Conservation (phyloP, 2,888 invertebrate genomes). For the Synergus itoensis region DNA sequence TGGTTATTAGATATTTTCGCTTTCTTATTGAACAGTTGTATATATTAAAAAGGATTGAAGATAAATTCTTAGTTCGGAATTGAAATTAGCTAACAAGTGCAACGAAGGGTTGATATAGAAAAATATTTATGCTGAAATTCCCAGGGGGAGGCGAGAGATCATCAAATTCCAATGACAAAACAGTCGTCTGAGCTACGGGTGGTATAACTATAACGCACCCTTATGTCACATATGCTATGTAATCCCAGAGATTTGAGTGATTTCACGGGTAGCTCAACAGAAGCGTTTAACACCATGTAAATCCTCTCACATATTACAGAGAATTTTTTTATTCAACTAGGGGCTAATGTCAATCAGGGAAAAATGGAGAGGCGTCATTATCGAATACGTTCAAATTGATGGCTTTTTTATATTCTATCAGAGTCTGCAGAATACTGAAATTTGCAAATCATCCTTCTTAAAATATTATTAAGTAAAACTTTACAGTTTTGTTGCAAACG, state of each 20-base stretch:
- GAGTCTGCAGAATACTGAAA: neutral
- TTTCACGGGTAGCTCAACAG: constrained; percentile 37
- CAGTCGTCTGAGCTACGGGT: constrained; percentile 56
- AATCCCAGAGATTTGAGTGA: constrained; percentile 32
- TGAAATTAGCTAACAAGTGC: constrained; percentile 43
- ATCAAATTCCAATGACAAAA: constrained; percentile 75
- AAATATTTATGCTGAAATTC: constrained; percentile 24
- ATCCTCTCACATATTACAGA: constrained; percentile 28
- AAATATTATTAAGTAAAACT: no score
- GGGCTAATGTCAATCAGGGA: constrained; percentile 21
- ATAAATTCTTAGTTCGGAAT: neutral
- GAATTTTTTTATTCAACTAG: constrained; percentile 7
- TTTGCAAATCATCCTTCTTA: neutral
- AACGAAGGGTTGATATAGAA: constrained; percentile 42
- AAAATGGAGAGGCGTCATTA: constrained; percentile 39
- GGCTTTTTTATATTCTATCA: constrained; percentile 11
- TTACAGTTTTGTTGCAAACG: no score
- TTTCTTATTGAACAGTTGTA: no score
- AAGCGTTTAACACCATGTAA: constrained; percentile 38
- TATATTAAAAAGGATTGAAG: neutral
- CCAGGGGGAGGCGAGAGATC: constrained; percentile 58
- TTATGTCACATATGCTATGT: constrained; percentile 61
- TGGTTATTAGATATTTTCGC: no score
- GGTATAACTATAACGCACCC: constrained; percentile 47
- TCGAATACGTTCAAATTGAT: constrained; percentile 19